Evolutionary conservation across 2,797 vertebrate species (phyloP).

Genomic region (Percopsis omiscomaycus): DNA sequence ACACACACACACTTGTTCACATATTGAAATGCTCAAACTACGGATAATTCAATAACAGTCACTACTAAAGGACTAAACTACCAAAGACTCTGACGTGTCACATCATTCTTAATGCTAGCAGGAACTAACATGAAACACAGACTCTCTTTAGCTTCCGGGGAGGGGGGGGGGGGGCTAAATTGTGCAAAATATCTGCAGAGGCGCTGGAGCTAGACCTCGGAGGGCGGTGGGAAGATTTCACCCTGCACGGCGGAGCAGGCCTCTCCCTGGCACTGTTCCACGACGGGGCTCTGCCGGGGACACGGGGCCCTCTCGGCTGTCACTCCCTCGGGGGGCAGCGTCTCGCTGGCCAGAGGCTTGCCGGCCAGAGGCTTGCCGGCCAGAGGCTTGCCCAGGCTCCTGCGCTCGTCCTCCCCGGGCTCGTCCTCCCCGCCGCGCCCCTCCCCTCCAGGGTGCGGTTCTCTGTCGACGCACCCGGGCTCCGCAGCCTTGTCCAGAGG

Average conservation of each 20-base stretch:
- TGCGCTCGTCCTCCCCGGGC: slow-evolving; percentile 42
- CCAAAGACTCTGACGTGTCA: slow-evolving; percentile 41
- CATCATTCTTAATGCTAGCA: slow-evolving; percentile 48
- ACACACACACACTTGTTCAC: too few species aligned
- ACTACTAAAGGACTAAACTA: slow-evolving; percentile 19
- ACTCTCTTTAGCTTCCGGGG: slow-evolving; percentile 71
- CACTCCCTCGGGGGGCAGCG: slow-evolving; percentile 7
- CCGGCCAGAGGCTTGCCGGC: slow-evolving; percentile 25
- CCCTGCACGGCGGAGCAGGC: slow-evolving; percentile 51
- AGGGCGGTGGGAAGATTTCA: slow-evolving; percentile 71
- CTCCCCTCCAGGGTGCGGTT: slow-evolving; percentile 36
- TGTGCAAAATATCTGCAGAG: slow-evolving; percentile 86
- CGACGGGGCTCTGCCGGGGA: slow-evolving; percentile 50
- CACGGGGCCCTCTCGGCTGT: slow-evolving; percentile 40
- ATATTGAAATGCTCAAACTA: slow-evolving; percentile 32
- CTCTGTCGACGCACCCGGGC: slow-evolving; percentile 20
- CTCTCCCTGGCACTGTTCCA: slow-evolving; percentile 57
- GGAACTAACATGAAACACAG: slow-evolving; percentile 65
- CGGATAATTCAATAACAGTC: slow-evolving; percentile 41
- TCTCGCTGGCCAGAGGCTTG: neutral
- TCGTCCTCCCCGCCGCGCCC: slow-evolving; percentile 47
- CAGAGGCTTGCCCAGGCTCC: slow-evolving; percentile 66
- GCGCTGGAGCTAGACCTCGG: slow-evolving; percentile 70
- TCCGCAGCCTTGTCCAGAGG: slow-evolving; percentile 43
- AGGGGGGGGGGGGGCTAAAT: slow-evolving; percentile 33